Percentiles rank a stretch among this genome's conserved stretches.
phyloP scores from a whole-genome alignment of 2,113 vertebrate species.

The Thymallus thymallus region DNA sequence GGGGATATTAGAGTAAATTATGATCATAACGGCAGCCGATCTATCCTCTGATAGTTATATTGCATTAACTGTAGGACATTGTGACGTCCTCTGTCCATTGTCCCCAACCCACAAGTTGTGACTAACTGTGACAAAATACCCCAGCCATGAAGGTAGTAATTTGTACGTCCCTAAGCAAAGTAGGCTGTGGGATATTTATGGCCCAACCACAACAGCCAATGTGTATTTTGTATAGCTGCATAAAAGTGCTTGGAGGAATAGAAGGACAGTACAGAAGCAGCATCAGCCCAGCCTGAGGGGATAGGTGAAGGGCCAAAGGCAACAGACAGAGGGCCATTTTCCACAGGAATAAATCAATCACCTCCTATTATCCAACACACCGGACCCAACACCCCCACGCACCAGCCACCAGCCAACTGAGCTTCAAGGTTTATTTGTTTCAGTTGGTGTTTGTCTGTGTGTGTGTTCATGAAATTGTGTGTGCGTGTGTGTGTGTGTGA shows the following conservation, averaged over 20 bases:
- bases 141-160: not conserved
- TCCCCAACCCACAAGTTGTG: not conserved
- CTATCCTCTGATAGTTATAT: not conserved
- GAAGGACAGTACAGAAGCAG: not conserved
- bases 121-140: not conserved
- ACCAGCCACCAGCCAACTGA: too few species aligned
- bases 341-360: not conserved
- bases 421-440: too few species aligned
- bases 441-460: not conserved
- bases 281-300: not conserved
- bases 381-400: not conserved
- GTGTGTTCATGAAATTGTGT: too few species aligned
- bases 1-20: not conserved
- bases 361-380: not conserved
- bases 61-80: not conserved
- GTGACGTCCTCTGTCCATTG: not conserved
- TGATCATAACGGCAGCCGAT: not conserved
- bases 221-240: not conserved
- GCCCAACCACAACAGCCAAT: not conserved
- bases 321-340: not conserved
- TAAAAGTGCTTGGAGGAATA: not conserved
- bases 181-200: constrained; percentile 3
- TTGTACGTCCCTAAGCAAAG: not conserved
- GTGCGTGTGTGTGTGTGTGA: not conserved
- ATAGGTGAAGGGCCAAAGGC: not conserved